phyloP scores from a whole-genome alignment of 2,113 vertebrate species.

The Lamprologus tigripictilis region DNA sequence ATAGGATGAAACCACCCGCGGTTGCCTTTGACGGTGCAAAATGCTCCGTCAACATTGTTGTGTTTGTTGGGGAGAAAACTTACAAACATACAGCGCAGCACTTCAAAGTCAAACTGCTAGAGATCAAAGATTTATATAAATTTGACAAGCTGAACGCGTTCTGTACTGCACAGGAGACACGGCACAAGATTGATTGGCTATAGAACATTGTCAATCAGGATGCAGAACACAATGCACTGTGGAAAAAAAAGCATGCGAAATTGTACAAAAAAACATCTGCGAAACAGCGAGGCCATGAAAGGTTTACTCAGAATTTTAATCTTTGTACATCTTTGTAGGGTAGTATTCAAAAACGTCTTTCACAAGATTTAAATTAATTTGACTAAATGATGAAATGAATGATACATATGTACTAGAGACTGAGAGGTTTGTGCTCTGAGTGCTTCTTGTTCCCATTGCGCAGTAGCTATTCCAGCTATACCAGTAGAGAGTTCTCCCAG shows the following conservation, averaged over 20 bases:
- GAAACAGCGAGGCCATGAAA: neutral
- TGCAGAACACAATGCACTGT: accelerated
- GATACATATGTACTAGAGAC: neutral
- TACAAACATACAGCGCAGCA: neutral
- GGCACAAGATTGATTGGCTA: neutral
- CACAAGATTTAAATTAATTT: neutral
- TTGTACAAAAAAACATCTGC: neutral
- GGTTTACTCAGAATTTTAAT: neutral
- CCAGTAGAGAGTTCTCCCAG: neutral
- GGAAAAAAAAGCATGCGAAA: neutral
- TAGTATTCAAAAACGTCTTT: neutral
- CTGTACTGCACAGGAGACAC: neutral
- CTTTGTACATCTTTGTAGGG: neutral
- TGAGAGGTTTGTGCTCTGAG: neutral
- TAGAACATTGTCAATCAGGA: too few relatives aligned
- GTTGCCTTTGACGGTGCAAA: neutral
- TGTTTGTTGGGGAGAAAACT: neutral
- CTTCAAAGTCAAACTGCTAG: neutral
- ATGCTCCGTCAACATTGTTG: neutral
- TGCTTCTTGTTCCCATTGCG: neutral
- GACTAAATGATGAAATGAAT: neutral
- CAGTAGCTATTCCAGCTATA: neutral
- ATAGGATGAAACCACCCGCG: neutral
- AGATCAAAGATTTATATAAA: accelerated
- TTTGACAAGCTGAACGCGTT: neutral